Percentiles rank a stretch among this genome's conserved stretches.
Evolutionary conservation across 2,113 vertebrate species (phyloP).

Genomic region (Epinephelus moara): DNA sequence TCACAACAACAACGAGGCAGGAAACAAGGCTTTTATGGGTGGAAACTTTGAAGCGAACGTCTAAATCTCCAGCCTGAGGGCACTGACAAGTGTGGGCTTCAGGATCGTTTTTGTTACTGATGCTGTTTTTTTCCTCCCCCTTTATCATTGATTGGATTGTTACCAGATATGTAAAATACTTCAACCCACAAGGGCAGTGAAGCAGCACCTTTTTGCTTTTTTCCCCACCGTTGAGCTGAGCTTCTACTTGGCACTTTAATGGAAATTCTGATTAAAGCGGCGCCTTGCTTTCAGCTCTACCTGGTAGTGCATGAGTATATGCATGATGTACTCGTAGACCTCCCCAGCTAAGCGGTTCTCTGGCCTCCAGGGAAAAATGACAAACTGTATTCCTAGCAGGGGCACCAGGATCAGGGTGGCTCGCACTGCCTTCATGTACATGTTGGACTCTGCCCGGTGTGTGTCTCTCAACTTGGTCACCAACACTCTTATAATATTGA

Average conservation of each 20-base stretch:
- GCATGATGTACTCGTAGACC: slow-evolving; percentile 97
- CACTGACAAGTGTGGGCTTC: not conserved
- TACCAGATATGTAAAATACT: not conserved
- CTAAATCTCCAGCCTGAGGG: not conserved
- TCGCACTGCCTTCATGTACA: slow-evolving; percentile 99
- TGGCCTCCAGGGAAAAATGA: slow-evolving; percentile 97
- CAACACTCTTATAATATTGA: slow-evolving; percentile 96
- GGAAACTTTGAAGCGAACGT: slow-evolving; percentile 1
- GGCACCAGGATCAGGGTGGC: slow-evolving; percentile 97
- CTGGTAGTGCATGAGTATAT: slow-evolving; percentile 98
- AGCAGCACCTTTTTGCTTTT: not conserved
- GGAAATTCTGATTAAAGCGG: not conserved
- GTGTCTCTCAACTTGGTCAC: slow-evolving; percentile 94
- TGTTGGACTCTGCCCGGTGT: slow-evolving; percentile 92
- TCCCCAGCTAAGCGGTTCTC: slow-evolving; percentile 93
- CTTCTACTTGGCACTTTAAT: not conserved
- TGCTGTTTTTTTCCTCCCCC: not conserved
- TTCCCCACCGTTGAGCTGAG: not conserved
- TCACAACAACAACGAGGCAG: slow-evolving; percentile 4
- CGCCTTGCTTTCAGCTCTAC: slow-evolving; percentile 73
- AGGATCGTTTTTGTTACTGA: not conserved
- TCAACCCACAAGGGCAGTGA: not conserved
- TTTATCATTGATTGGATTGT: slow-evolving; percentile 1
- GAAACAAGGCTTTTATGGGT: slow-evolving; percentile 3
- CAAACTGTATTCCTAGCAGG: slow-evolving; percentile 96